phyloP scores from a whole-genome alignment of 2,888 invertebrate species.

The Pantelozetes paolii region DNA sequence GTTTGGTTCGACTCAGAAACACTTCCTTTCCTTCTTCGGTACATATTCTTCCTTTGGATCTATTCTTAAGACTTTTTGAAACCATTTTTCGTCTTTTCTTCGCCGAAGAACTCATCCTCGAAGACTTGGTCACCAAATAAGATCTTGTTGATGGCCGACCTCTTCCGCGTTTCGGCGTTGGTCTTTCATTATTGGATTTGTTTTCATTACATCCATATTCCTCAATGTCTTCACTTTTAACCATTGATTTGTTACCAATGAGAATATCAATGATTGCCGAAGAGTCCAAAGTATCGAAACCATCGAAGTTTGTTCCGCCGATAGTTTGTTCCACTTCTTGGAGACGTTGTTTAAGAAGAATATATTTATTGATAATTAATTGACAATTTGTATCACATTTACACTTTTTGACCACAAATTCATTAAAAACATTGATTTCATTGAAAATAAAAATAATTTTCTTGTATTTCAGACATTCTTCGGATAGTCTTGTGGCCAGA shows the following conservation, averaged over 20 bases:
- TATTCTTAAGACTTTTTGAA: neutral
- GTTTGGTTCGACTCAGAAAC: constrained; percentile 20
- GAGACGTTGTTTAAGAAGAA: neutral
- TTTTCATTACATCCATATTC: constrained; percentile 1
- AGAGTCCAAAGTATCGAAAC: neutral
- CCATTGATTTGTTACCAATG: too few relatives aligned
- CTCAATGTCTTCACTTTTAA: constrained; percentile 6
- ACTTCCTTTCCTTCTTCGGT: constrained; percentile 17
- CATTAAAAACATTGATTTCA: constrained; percentile 7
- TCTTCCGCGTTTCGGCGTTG: neutral
- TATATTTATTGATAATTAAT: neutral
- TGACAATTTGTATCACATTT: neutral
- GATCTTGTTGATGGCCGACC: constrained; percentile 10
- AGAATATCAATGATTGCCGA: neutral
- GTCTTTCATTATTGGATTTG: neutral
- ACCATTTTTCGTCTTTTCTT: too few relatives aligned
- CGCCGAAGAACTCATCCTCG: neutral
- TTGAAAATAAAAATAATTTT: constrained; percentile 11
- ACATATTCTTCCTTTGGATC: neutral
- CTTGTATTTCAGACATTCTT: constrained; percentile 50
- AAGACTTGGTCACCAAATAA: neutral
- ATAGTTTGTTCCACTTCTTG: neutral
- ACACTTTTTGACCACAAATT: neutral
- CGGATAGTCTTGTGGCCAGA: neutral
- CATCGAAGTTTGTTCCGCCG: neutral